phyloP scores from a whole-genome alignment of 92 coral and sea anemone species.

The Palythoa grandiflora region DNA sequence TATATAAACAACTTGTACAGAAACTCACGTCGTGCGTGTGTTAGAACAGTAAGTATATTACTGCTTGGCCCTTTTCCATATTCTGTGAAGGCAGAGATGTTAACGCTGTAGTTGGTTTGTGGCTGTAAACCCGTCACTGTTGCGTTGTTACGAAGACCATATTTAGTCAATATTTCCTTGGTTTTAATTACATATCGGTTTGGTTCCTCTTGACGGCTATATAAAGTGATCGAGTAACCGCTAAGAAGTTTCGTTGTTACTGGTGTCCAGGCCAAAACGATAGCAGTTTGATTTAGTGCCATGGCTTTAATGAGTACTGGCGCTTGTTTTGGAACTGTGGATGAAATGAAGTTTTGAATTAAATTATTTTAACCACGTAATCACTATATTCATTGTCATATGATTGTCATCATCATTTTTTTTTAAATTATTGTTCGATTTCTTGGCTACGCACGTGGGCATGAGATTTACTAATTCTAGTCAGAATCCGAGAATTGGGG shows the following conservation, averaged over 20 bases:
- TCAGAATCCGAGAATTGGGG: too few species aligned
- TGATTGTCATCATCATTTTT: too few species aligned
- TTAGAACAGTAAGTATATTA: conserved; percentile 36
- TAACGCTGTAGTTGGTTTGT: conserved; percentile 53
- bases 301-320: conserved; percentile 40
- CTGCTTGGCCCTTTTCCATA: conserved; percentile 61
- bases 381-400: too few species aligned
- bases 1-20: background rate
- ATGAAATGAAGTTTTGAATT: background rate
- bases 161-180: background rate
- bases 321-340: conserved; percentile 51
- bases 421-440: too few species aligned
- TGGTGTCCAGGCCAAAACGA: conserved; percentile 59
- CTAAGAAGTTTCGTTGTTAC: conserved; percentile 51
- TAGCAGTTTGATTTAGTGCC: conserved; percentile 45
- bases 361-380: background rate
- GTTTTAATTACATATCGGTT: background rate
- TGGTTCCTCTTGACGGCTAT: background rate
- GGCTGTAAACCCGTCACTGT: conserved; percentile 50
- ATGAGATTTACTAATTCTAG: too few species aligned
- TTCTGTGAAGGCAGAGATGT: conserved; percentile 54
- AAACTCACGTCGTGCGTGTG: conserved; percentile 37
- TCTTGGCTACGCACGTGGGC: too few species aligned
- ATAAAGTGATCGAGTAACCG: conserved; percentile 47
- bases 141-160: background rate